Percentiles rank a stretch among this genome's conserved stretches.
Evolutionary conservation across 64 coral and sea anemone species (phyloP).

Genomic region (Astreopora myriophthalma): DNA sequence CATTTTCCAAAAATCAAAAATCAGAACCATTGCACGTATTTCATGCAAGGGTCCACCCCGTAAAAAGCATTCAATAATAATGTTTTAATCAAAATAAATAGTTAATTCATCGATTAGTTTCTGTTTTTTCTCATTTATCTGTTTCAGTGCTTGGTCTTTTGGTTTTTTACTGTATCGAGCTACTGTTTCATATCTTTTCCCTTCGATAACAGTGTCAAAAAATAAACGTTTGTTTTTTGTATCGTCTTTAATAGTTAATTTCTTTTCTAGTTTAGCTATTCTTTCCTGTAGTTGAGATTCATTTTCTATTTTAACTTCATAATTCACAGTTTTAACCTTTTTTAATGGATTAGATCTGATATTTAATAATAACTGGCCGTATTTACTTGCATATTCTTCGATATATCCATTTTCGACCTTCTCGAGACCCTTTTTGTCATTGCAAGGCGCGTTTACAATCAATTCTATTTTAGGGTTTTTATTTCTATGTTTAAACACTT

Average conservation of each 20-base stretch:
- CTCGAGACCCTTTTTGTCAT: slow-evolving; percentile 33
- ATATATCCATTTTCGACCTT: slow-evolving; percentile 46
- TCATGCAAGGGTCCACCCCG: too few species aligned
- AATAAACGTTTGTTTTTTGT: not conserved
- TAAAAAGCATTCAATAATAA: too few species aligned
- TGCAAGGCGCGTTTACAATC: slow-evolving; percentile 9
- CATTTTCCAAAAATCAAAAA: too few species aligned
- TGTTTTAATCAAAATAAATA: too few species aligned
- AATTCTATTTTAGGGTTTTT: slow-evolving; percentile 6
- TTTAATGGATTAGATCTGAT: slow-evolving; percentile 2
- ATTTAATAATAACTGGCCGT: slow-evolving; percentile 1
- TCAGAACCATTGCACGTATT: too few species aligned
- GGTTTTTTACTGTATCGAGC: slow-evolving; percentile 13
- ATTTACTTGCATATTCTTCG: slow-evolving; percentile 30
- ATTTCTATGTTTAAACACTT: slow-evolving; percentile 2
- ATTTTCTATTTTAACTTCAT: slow-evolving; percentile 37
- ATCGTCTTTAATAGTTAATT: slow-evolving; percentile 17
- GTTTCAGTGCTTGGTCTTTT: slow-evolving; percentile 19
- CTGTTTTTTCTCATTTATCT: not conserved
- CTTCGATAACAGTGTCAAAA: not conserved
- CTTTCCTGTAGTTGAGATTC: slow-evolving; percentile 4
- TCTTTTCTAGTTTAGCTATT: slow-evolving; percentile 29
- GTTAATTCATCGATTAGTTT: not conserved
- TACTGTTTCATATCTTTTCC: not conserved
- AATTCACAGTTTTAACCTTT: not conserved